Conservation (phyloP, 2,113 vertebrate species). For the Diphyllodes magnificus region DNA sequence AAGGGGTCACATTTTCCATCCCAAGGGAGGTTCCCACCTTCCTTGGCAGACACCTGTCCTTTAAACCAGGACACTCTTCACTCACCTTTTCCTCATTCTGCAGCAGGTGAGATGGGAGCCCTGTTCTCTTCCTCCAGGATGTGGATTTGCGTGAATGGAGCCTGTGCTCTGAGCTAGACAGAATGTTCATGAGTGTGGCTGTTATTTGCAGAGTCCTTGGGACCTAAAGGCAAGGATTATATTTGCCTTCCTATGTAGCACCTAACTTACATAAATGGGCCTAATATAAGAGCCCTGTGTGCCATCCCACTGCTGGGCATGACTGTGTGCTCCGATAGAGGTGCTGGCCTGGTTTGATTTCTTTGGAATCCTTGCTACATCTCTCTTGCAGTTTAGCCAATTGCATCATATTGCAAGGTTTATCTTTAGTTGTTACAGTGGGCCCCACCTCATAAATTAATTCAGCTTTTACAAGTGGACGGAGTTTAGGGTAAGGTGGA, state of each 20-base stretch:
- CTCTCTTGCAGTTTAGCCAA: background rate
- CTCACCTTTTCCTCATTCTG: background rate
- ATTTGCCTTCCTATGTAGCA: background rate
- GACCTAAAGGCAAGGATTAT: background rate
- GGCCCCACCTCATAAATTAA: background rate
- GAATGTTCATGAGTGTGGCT: background rate
- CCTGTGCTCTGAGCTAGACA: background rate
- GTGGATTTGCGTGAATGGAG: background rate
- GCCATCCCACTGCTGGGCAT: background rate
- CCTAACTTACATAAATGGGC: background rate
- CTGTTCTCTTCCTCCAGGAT: background rate
- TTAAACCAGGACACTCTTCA: background rate
- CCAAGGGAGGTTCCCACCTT: background rate
- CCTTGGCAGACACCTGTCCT: background rate
- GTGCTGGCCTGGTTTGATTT: background rate
- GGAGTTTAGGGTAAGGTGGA: background rate
- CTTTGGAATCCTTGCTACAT: background rate
- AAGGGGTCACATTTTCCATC: background rate
- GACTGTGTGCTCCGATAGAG: background rate
- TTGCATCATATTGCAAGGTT: background rate
- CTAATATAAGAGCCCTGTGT: background rate
- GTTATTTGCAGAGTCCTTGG: background rate
- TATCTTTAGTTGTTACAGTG: background rate
- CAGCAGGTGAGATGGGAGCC: background rate
- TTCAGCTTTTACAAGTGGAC: background rate